Percentiles rank a stretch among this genome's conserved stretches.
phyloP scores from a whole-genome alignment of 2,113 vertebrate species.

The Neodontobutis hainanensis region DNA sequence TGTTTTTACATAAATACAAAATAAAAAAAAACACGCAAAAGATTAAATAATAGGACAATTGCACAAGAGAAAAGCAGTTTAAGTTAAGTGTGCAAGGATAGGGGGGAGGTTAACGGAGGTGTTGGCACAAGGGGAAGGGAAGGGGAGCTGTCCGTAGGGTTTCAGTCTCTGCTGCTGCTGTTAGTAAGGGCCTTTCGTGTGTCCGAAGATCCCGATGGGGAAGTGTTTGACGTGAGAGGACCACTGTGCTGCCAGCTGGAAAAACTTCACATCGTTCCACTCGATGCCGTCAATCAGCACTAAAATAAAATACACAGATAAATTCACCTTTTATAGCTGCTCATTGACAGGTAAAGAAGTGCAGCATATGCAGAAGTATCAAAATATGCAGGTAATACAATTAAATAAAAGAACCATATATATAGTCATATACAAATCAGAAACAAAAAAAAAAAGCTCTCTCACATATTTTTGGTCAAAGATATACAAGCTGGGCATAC shows the following conservation, averaged over 20 bases:
- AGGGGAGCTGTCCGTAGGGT: slow-evolving; percentile 42
- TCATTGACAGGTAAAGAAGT: too few species aligned
- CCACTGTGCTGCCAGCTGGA: slow-evolving; percentile 98
- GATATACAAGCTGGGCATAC: too few species aligned
- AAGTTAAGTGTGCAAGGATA: slow-evolving; percentile 65
- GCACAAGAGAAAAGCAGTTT: slow-evolving; percentile 46
- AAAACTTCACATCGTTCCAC: slow-evolving; percentile 99
- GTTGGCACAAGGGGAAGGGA: slow-evolving; percentile 58
- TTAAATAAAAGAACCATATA: too few species aligned
- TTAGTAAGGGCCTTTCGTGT: slow-evolving; percentile 89
- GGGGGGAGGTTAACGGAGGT: slow-evolving; percentile 8
- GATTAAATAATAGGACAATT: slow-evolving; percentile 60
- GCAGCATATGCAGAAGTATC: too few species aligned
- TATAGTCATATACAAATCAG: too few species aligned
- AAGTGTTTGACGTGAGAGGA: slow-evolving; percentile 98
- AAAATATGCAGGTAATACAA: too few species aligned
- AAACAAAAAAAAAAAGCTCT: too few species aligned
- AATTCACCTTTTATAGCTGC: too few species aligned
- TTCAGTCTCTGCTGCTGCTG: slow-evolving; percentile 57
- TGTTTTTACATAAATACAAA: slow-evolving; percentile 71
- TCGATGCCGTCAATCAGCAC: slow-evolving; percentile 95
- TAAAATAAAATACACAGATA: slow-evolving; percentile 39
- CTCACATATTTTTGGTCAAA: too few species aligned
- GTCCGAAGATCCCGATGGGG: slow-evolving; percentile 95
- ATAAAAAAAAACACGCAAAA: slow-evolving; percentile 45